These are phyloP conservation scores for Cynopterus sphinx DNA, from an alignment of 2,797 vertebrate species.

Conservation along the genomic window DNA sequence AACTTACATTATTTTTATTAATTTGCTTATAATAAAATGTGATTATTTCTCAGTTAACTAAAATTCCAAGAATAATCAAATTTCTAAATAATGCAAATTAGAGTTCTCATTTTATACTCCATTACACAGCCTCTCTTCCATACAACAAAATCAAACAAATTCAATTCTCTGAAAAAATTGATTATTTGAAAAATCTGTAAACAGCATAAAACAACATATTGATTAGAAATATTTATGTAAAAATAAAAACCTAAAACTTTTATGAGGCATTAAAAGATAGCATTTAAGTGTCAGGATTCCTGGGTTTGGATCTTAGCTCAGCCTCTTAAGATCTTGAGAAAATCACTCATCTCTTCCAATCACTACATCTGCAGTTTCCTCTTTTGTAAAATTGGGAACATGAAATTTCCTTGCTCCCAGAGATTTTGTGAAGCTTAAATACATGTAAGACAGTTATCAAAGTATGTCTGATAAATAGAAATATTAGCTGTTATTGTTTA, in stretches of 20 bases:
- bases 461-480: neutral
- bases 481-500: constrained; percentile 3
- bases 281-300: neutral
- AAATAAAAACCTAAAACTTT: neutral
- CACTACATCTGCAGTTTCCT: neutral
- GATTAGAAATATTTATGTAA: neutral
- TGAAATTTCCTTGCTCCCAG: neutral
- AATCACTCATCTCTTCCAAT: neutral
- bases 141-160: neutral
- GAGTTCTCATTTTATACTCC: neutral
- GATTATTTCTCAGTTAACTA: neutral
- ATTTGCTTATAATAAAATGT: constrained; percentile 27
- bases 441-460: neutral
- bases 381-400: neutral
- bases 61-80: constrained; percentile 10
- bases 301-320: neutral
- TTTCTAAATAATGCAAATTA: neutral
- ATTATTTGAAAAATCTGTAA: neutral
- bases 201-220: neutral
- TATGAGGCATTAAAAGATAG: neutral
- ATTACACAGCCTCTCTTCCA: neutral
- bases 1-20: constrained; percentile 7
- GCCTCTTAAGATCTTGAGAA: neutral
- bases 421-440: constrained; percentile 1
- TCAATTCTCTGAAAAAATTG: neutral